These are phyloP conservation scores for Monopis laevigella DNA, from an alignment of 2,888 invertebrate species.

Conservation along the genomic window DNA sequence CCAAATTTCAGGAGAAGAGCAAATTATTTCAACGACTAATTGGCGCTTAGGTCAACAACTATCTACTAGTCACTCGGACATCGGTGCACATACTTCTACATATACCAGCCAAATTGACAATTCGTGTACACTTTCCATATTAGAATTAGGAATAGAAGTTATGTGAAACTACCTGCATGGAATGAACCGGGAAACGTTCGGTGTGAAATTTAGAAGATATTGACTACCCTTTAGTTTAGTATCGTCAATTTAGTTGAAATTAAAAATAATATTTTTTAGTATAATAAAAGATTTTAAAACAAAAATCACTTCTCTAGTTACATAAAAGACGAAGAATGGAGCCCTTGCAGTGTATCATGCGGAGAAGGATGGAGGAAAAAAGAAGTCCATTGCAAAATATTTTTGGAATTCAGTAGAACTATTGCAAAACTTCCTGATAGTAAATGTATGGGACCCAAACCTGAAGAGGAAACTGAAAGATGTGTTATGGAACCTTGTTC, in stretches of 20 bases:
- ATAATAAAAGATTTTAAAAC: too few species aligned
- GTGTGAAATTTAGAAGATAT: background rate
- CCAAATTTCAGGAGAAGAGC: background rate
- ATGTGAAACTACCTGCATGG: slow-evolving; percentile 3
- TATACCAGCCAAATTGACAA: slow-evolving; percentile 53
- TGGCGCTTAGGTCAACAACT: background rate
- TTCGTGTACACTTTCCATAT: background rate
- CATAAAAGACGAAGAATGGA: slow-evolving; percentile 89
- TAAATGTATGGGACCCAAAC: slow-evolving; percentile 88
- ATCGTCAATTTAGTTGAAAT: background rate
- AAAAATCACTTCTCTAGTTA: slow-evolving; percentile 80
- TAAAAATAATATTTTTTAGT: background rate
- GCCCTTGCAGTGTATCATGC: slow-evolving; percentile 90
- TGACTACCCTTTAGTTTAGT: background rate
- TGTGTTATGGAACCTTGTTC: slow-evolving; percentile 84
- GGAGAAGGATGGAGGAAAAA: slow-evolving; percentile 89
- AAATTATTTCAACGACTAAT: background rate
- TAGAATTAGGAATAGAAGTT: background rate
- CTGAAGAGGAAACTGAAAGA: slow-evolving; percentile 80
- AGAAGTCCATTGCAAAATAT: slow-evolving; percentile 94
- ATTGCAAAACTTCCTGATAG: slow-evolving; percentile 88
- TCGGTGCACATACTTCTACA: slow-evolving; percentile 52
- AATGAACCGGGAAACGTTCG: background rate
- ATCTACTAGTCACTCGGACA: background rate
- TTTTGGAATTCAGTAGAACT: slow-evolving; percentile 89